These are phyloP conservation scores for Phaethornis superciliosus DNA, from an alignment of 2,113 vertebrate species.

Conservation along the genomic window DNA sequence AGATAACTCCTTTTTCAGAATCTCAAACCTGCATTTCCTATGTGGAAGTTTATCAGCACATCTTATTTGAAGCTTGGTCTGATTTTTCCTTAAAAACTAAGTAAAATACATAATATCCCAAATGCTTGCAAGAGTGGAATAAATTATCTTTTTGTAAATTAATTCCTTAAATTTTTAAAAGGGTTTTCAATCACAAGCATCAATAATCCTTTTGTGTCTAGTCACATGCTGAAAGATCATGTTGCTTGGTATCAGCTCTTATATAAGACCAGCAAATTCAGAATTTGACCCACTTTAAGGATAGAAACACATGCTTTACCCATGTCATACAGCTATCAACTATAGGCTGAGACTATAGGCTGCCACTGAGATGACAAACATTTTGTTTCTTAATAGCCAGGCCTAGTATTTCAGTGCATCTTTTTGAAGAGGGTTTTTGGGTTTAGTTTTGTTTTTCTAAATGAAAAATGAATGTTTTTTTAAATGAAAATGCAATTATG, in stretches of 20 bases:
- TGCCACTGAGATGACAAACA: not conserved
- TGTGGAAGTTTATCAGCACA: not conserved
- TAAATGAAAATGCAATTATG: not conserved
- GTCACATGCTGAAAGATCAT: constrained; percentile 1
- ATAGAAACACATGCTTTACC: not conserved
- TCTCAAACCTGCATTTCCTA: not conserved
- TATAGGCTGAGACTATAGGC: not conserved
- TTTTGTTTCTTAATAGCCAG: not conserved
- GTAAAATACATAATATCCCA: not conserved
- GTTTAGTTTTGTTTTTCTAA: too few relatives aligned
- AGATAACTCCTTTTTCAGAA: not conserved
- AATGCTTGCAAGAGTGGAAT: not conserved
- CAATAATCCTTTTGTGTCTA: constrained; percentile 16
- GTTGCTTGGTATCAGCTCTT: not conserved
- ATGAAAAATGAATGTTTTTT: too few relatives aligned
- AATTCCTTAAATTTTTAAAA: not conserved
- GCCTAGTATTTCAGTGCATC: not conserved
- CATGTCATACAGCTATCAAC: not conserved
- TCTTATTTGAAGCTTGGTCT: not conserved
- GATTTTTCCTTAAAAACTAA: not conserved
- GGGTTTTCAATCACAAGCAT: not conserved
- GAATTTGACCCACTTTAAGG: not conserved
- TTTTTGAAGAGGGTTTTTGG: not conserved
- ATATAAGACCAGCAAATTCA: not conserved
- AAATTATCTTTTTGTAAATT: not conserved